Conservation (phyloP, 2,113 vertebrate genomes). For the Myrmophylax atrothorax region DNA sequence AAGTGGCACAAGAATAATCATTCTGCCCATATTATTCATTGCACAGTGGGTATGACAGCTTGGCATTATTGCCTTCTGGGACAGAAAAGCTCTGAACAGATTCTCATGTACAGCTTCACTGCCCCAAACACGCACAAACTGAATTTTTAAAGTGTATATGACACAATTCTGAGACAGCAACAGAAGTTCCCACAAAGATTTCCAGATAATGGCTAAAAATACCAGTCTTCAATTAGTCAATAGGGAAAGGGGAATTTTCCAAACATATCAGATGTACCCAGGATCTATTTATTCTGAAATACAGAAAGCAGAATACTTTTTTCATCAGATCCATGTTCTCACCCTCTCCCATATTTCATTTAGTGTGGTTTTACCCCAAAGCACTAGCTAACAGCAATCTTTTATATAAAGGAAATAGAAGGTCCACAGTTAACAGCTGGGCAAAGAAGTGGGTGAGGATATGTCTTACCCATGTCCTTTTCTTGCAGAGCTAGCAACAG, state of each 20-base stretch:
- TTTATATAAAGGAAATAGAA: not conserved
- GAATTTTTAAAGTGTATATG: not conserved
- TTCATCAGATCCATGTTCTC: not conserved
- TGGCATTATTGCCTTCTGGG: not conserved
- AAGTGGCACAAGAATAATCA: not conserved
- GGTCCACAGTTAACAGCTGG: not conserved
- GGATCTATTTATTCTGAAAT: not conserved
- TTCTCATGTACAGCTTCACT: not conserved
- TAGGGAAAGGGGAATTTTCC: not conserved
- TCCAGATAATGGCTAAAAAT: not conserved
- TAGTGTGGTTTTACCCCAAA: not conserved
- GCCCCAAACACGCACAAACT: not conserved
- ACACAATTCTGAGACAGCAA: not conserved
- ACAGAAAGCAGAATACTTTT: not conserved
- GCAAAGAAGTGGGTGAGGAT: not conserved
- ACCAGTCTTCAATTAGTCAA: not conserved
- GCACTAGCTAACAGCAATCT: not conserved
- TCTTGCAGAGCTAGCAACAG: not conserved
- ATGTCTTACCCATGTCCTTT: not conserved
- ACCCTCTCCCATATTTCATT: not conserved
- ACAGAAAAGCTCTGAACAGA: not conserved
- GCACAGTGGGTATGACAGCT: not conserved
- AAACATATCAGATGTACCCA: not conserved
- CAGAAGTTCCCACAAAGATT: not conserved
- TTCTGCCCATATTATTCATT: not conserved